phyloP scores from a whole-genome alignment of 1,140 invertebrate species.

The Tetragonula clypearis region DNA sequence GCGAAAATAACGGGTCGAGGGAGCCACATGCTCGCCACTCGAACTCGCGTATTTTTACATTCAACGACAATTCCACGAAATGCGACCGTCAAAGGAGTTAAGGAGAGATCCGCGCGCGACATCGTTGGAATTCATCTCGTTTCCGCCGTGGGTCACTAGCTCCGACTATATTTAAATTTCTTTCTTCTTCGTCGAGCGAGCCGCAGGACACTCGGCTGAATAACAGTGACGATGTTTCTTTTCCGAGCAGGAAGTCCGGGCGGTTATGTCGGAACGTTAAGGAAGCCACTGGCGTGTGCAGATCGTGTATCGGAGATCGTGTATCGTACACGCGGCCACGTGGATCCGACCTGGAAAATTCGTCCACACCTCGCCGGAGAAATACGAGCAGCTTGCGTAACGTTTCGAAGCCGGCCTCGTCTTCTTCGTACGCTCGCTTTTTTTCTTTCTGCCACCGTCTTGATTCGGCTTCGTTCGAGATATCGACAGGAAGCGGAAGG shows the following conservation, averaged over 20 bases:
- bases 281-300: not conserved
- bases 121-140: conserved; percentile 70
- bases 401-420: not conserved
- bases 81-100: conserved; percentile 72
- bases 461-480: too few relatives aligned
- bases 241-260: not conserved
- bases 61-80: conserved; percentile 74
- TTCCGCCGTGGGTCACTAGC: conserved; percentile 66
- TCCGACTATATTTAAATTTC: conserved; percentile 67
- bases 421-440: not conserved
- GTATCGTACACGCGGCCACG: not conserved
- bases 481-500: not conserved
- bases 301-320: not conserved
- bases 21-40: conserved; percentile 63
- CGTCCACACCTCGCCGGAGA: not conserved
- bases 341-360: not conserved
- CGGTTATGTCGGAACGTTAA: too few relatives aligned
- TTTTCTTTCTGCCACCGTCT: too few relatives aligned
- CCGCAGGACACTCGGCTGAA: conserved; percentile 30
- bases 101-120: conserved; percentile 62
- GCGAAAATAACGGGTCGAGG: conserved; percentile 63
- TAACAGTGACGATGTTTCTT: conserved; percentile 2
- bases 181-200: conserved; percentile 50
- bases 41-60: conserved; percentile 75
- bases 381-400: not conserved